Base-by-base conservation (phyloP, 2,888 invertebrate genomes). In the Perithous albicinctus region DNA sequence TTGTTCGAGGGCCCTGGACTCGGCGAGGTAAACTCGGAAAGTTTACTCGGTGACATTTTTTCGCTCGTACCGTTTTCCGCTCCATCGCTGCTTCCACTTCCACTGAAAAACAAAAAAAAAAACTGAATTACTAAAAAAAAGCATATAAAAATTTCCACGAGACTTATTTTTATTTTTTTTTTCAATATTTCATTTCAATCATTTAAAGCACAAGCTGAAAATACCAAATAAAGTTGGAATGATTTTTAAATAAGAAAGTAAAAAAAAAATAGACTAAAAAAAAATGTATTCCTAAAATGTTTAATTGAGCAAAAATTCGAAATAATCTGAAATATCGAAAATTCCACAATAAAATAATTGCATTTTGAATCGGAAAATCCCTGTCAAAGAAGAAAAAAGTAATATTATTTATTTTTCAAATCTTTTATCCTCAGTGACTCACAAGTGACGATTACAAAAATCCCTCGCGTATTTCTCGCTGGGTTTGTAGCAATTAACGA, bases 71-170 rank as follows among this genome's bases (percentile, higher is more conserved):
- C 91, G 75, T 92, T 92, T 81, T 93, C 94, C 41, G 94, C 94
- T 73, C 95, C 95, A 84, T 95, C 95, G 87, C 94, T 94, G 89
- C 94, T 94, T 84, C 94, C 93, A 88, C 94, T 94, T 66, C 94
- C 93, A 89, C 94, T 95, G 91, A 78, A 93, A 35, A 35, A 3
- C 15, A 56, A 7, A 29, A 3, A 56, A 93, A 46, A 82, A 85
- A 80, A 85, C 83, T 76, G 82, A 61, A 59, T 76, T 3, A 75
- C 32, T 26, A 51, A 69, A 74, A 41, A 26, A 54, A 7, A 7
- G 32, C 8, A 51, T 32, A 29, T 20, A 38, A 29, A 46, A 18
- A n/a, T n/a, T n/a, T n/a, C n/a, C n/a, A n/a, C n/a, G n/a, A n/a
- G n/a, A n/a, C n/a, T n/a, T n/a, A n/a, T n/a, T n/a, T n/a, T n/a